phyloP scores from a whole-genome alignment of 23 tunicate species.

The Trididemnum nubilum region DNA sequence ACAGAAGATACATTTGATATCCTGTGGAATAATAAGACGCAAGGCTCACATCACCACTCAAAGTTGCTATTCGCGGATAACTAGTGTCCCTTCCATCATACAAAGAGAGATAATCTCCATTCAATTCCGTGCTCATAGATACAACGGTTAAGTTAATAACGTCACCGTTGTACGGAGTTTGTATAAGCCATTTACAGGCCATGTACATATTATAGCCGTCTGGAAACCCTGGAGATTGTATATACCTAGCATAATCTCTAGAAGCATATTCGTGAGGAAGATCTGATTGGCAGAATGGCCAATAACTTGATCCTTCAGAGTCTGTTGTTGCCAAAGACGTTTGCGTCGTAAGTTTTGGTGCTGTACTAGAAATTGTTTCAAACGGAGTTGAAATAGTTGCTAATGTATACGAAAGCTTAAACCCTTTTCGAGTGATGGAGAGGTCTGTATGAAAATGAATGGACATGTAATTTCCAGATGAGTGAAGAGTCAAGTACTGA shows the following conservation, averaged over 20 bases:
- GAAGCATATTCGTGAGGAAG: no score
- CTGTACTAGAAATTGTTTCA: neutral
- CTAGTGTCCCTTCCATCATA: neutral
- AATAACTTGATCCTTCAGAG: neutral
- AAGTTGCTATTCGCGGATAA: neutral
- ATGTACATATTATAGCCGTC: neutral
- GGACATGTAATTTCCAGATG: neutral
- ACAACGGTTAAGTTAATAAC: neutral
- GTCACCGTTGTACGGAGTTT: neutral
- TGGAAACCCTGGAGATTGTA: neutral
- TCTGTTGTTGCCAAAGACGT: neutral
- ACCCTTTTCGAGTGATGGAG: neutral
- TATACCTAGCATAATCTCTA: no score
- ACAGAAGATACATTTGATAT: neutral
- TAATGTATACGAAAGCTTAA: neutral
- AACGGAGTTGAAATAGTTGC: neutral
- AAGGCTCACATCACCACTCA: neutral
- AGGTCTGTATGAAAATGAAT: neutral
- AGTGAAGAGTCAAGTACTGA: neutral
- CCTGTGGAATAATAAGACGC: conserved; percentile 16
- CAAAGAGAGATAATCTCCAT: neutral
- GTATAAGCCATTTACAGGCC: neutral
- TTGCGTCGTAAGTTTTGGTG: no score
- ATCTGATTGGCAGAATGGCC: neutral
- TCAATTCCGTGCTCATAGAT: neutral